A percentile compares a stretch with the other conserved stretches of the same genome.
Conservation (phyloP, 1,140 invertebrate species). For the Bombus pyrosoma region DNA sequence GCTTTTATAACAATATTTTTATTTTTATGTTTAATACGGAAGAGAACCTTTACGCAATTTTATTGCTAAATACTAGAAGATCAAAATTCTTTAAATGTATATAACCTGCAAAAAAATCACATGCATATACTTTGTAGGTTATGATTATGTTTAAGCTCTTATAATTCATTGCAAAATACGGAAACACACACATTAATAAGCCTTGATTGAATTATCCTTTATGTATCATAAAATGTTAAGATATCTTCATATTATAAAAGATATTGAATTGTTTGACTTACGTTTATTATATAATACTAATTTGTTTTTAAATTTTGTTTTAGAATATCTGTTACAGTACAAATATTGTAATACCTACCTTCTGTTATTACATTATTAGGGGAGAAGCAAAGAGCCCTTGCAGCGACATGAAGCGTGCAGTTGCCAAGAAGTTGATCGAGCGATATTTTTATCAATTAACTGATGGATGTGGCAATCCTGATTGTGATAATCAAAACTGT, state of each 20-base stretch:
- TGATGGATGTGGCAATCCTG: conserved; percentile 93
- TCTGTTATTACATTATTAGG: conserved; percentile 65
- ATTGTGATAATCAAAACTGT: conserved; percentile 93
- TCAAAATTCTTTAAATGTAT: not conserved
- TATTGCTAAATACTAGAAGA: not conserved
- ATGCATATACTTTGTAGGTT: not conserved
- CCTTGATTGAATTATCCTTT: not conserved
- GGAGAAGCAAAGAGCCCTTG: conserved; percentile 82
- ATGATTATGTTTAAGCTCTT: not conserved
- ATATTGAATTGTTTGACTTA: not conserved
- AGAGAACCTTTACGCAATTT: not conserved
- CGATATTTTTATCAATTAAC: conserved; percentile 96
- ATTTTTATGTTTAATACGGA: not conserved
- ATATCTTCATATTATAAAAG: not conserved
- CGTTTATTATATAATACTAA: not conserved
- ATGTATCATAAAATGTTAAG: no score
- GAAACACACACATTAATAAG: no score
- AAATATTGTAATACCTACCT: not conserved
- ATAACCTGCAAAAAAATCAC: not conserved
- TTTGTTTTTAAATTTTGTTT: not conserved
- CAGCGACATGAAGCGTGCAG: conserved; percentile 93
- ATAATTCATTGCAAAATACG: not conserved
- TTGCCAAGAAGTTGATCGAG: conserved; percentile 94
- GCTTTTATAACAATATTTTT: not conserved
- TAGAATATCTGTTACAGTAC: not conserved